Conservation (phyloP, 1,140 invertebrate genomes). For the Sesamia nonagrioides region DNA sequence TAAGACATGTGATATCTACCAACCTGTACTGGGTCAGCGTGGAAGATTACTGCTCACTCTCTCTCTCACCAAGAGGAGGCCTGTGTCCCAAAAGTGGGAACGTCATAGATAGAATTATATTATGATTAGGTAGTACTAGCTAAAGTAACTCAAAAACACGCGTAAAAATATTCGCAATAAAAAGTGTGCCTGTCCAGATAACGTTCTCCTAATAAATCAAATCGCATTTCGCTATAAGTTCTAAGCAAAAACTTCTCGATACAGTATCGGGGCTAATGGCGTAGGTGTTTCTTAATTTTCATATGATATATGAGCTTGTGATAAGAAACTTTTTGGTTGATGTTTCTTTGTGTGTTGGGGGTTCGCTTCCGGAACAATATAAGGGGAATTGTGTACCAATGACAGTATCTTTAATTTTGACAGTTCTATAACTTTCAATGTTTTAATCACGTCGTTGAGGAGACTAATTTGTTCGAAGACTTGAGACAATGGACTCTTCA, state of each 20-base stretch:
- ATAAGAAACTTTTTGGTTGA: slow-evolving; percentile 13
- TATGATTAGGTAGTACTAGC: neutral
- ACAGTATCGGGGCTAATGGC: slow-evolving; percentile 7
- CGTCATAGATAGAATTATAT: too few relatives aligned
- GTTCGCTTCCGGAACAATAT: neutral
- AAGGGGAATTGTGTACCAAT: too few relatives aligned
- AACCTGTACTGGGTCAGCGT: too few relatives aligned
- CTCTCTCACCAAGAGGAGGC: too few relatives aligned
- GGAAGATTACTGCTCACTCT: too few relatives aligned
- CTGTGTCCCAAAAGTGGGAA: too few relatives aligned
- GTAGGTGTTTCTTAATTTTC: slow-evolving; percentile 36
- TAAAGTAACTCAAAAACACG: neutral
- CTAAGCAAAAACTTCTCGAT: slow-evolving; percentile 13
- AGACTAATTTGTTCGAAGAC: too few relatives aligned
- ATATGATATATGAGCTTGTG: slow-evolving; percentile 32
- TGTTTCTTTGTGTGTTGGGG: neutral
- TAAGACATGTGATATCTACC: too few relatives aligned
- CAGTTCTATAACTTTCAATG: too few relatives aligned
- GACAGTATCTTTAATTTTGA: too few relatives aligned
- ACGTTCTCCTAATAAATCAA: slow-evolving; percentile 17
- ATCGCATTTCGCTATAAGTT: slow-evolving; percentile 26
- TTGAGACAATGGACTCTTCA: too few relatives aligned
- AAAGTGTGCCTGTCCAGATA: neutral
- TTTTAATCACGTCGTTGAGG: too few relatives aligned
- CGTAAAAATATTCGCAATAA: neutral